Evolutionary conservation across 1,140 invertebrate genomes (phyloP).

Genomic region (Ceratina calcarata): DNA sequence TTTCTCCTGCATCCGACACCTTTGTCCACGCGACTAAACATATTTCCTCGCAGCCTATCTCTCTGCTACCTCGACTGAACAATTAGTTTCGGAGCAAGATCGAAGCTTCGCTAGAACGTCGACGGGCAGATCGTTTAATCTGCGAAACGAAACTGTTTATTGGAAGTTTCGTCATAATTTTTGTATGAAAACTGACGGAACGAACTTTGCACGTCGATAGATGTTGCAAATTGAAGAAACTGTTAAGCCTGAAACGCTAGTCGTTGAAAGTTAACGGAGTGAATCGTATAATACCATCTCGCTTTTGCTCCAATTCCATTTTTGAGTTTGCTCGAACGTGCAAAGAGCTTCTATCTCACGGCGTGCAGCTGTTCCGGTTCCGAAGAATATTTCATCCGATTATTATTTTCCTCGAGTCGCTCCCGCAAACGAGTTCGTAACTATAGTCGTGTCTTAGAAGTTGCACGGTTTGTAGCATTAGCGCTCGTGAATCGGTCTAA

Average conservation of each 20-base stretch:
- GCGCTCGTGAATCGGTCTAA: conserved; percentile 5
- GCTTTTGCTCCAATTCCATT: not conserved
- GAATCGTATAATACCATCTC: not conserved
- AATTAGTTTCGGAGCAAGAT: not conserved
- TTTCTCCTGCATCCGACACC: not conserved
- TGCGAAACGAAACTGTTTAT: no score
- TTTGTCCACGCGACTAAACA: not conserved
- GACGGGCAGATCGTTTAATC: not conserved
- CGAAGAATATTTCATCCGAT: conserved; percentile 20
- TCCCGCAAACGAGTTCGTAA: not conserved
- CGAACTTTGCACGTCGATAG: no score
- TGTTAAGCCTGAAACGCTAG: no score
- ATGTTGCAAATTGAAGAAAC: no score
- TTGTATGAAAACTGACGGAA: no score
- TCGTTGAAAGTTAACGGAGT: no score
- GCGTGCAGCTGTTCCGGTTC: not conserved
- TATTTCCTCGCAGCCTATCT: not conserved
- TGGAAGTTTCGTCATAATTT: no score
- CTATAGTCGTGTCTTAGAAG: conserved; percentile 9
- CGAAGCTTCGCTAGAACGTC: not conserved
- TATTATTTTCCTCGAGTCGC: conserved; percentile 30
- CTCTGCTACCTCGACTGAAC: not conserved
- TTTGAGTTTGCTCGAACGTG: not conserved
- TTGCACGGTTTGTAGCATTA: conserved; percentile 3
- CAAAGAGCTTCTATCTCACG: not conserved